Evolutionary conservation across 2,113 vertebrate species (phyloP), one percentile per base, ranked within the genome.

Genomic region (Cyanistes caeruleus): DNA sequence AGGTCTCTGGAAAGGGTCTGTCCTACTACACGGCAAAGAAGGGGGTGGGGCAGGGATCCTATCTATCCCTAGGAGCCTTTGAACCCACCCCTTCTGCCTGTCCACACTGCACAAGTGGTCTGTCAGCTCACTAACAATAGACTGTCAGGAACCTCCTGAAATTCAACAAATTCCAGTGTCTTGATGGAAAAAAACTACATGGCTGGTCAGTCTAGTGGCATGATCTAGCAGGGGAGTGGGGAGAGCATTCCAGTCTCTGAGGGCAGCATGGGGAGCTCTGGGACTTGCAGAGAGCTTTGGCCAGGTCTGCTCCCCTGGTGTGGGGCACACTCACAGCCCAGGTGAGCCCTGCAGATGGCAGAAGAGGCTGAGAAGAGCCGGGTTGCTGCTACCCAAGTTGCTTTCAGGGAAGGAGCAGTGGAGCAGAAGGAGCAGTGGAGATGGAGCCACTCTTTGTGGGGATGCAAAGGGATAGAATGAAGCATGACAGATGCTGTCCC

Each of bases 121-220:
- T 24, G 31, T 33, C 2, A 15, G n/a, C 75, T 81, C 33, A 8
- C 0, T 33, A 48, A 55, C n/a, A 60, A 60, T 4, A 15, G 77
- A 43, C 43, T 5, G 3, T 21, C 6, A 15, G 52, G 15, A 79
- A 9, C 22, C 68, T 69, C 55, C 37, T 9, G 30, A 78, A 87
- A 82, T 60, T 16, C n/a, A 70, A 31, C 15, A 14, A 8, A 58
- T 78, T 78, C 24, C 13, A 5, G 3, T 3, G 4, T 16, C 37
- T 56, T 13, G 55, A 41, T 60, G 30, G 58, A 55, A 64, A 60
- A 74, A n/a, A 75, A 4, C 14, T 37, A 31, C 11, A 0, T 25
- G 44, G 53, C 28, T 0, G 0, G 1, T 28, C 24, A 10, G 56
- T 49, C 39, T 37, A 44, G 17, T 1, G 2, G 19, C 4, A 4